These are phyloP conservation scores for Pachyramphus minor DNA, from an alignment of 2,113 vertebrate species.

Conservation along the genomic window DNA sequence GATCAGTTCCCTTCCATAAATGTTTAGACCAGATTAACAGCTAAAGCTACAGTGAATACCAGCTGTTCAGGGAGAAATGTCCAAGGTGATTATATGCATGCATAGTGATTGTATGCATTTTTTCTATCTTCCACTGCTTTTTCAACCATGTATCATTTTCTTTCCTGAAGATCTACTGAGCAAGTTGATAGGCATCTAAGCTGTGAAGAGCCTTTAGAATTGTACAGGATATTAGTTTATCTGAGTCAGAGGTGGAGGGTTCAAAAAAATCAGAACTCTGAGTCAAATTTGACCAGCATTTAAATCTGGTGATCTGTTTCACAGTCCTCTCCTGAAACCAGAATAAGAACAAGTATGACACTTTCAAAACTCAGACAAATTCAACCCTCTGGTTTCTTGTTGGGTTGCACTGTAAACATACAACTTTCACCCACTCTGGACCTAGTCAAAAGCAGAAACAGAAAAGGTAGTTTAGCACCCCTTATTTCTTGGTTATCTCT, in stretches of 20 bases:
- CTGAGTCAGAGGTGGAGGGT: neutral
- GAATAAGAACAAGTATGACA: neutral
- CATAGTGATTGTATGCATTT: neutral
- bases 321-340: neutral
- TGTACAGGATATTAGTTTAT: neutral
- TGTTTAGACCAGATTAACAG: neutral
- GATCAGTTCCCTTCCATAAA: neutral
- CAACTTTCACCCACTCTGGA: neutral
- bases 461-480: neutral
- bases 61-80: neutral
- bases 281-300: neutral
- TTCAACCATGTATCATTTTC: neutral
- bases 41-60: neutral
- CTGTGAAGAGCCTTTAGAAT: neutral
- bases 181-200: neutral
- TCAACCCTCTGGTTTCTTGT: neutral
- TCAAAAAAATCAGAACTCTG: neutral
- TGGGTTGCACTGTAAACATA: neutral
- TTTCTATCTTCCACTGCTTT: neutral
- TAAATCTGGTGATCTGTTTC: neutral
- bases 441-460: neutral
- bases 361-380: neutral
- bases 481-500: neutral
- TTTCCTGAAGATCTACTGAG: neutral
- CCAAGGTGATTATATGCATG: neutral